A percentile compares a stretch with the other conserved stretches of the same genome.
phyloP scores from a whole-genome alignment of 2,888 invertebrate species.

The Leptopilina drosophilae region DNA sequence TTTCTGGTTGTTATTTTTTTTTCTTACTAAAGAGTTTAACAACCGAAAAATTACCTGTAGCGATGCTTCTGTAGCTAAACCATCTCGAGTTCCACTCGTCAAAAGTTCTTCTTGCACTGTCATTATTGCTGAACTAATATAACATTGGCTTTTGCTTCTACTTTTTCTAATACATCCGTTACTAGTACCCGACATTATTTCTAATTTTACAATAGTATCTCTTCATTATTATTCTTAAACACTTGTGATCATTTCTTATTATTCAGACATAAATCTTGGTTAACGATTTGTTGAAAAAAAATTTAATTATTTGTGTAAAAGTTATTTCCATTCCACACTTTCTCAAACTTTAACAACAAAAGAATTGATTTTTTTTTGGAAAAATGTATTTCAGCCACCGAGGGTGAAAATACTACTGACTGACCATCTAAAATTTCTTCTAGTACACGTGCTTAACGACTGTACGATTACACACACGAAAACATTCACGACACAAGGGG shows the following conservation, averaged over 20 bases:
- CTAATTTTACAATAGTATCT: conserved; percentile 27
- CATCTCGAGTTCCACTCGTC: conserved; percentile 63
- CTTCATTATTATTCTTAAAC: background rate
- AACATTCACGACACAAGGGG: conserved; percentile 12
- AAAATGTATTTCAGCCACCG: background rate
- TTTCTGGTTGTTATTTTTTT: too few relatives aligned
- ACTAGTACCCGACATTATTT: conserved; percentile 69
- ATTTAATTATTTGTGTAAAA: background rate
- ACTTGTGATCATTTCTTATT: background rate
- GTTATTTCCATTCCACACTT: too few relatives aligned
- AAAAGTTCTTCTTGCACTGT: conserved; percentile 67
- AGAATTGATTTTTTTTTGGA: too few relatives aligned
- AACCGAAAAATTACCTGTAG: conserved; percentile 64
- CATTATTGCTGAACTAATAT: conserved; percentile 65
- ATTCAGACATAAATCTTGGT: background rate
- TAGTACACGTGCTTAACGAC: conserved; percentile 28
- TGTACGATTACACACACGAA: conserved; percentile 41
- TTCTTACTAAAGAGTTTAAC: too few relatives aligned
- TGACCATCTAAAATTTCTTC: background rate
- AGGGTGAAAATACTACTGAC: conserved; percentile 24
- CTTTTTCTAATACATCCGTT: conserved; percentile 69
- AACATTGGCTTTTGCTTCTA: conserved; percentile 66
- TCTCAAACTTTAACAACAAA: background rate
- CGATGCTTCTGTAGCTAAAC: conserved; percentile 60
- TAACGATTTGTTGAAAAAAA: background rate